Evolutionary conservation across 2,113 vertebrate species (phyloP).

Genomic region (Ploceus nigricollis): DNA sequence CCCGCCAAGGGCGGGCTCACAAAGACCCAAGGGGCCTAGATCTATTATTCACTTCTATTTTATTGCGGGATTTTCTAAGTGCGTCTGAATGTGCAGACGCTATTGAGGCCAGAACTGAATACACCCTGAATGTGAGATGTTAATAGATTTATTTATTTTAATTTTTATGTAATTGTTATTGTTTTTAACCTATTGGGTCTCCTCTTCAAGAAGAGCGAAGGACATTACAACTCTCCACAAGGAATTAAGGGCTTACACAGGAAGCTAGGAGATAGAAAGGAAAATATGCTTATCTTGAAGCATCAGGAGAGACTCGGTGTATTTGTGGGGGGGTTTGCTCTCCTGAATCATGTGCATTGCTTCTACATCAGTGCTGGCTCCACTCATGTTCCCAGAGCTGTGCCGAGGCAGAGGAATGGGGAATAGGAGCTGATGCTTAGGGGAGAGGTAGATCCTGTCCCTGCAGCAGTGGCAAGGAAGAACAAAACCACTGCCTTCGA

Average conservation of each 20-base stretch:
- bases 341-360: neutral
- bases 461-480: neutral
- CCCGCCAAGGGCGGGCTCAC: neutral
- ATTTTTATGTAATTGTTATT: neutral
- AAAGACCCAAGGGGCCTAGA: accelerated
- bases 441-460: neutral
- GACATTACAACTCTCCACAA: neutral
- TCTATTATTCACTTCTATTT: neutral
- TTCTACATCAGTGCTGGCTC: neutral
- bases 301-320: neutral
- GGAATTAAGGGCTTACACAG: neutral
- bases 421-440: neutral
- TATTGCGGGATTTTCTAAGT: neutral
- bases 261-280: neutral
- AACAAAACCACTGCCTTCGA: neutral
- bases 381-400: neutral
- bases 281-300: neutral
- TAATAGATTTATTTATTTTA: neutral
- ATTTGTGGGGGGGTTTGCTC: neutral
- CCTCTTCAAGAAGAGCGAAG: neutral
- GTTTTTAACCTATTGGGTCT: neutral
- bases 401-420: accelerated
- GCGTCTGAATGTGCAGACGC: neutral
- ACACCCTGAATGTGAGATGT: neutral
- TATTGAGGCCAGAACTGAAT: neutral